Percentiles rank a stretch among this genome's conserved stretches.
phyloP scores from a whole-genome alignment of 2,888 invertebrate species.

The Callosobruchus maculatus region DNA sequence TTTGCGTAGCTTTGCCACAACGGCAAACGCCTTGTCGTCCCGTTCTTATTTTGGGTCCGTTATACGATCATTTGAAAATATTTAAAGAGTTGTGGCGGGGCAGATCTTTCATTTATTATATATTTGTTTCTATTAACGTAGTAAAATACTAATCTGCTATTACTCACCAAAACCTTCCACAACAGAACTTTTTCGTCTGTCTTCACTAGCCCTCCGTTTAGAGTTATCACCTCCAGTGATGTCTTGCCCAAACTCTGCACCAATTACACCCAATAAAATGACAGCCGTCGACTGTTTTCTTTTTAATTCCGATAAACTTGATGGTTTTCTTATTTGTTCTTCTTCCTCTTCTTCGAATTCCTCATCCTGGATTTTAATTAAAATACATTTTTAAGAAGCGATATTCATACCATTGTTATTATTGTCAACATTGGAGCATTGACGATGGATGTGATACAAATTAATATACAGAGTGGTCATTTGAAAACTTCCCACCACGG shows the following conservation, averaged over 20 bases:
- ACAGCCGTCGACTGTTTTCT: conserved; percentile 97
- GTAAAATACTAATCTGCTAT: not conserved
- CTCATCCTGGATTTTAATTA: conserved; percentile 54
- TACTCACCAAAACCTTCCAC: conserved; percentile 66
- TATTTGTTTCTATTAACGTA: no score
- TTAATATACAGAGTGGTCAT: no score
- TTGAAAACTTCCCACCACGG: no score
- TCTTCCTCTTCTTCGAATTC: conserved; percentile 85
- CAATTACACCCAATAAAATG: conserved; percentile 93
- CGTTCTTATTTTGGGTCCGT: no score
- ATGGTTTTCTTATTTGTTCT: conserved; percentile 80
- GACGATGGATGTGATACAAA: no score
- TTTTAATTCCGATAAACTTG: conserved; percentile 80
- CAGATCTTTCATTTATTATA: no score
- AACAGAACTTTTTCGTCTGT: conserved; percentile 74
- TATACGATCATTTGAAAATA: no score
- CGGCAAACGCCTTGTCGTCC: no score
- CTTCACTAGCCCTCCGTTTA: conserved; percentile 57
- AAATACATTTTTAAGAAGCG: not conserved
- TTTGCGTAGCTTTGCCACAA: no score
- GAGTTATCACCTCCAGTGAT: conserved; percentile 64
- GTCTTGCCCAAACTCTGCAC: conserved; percentile 97
- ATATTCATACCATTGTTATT: no score
- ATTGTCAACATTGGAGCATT: no score
- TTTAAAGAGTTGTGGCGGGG: no score